Conservation (phyloP, 2,797 vertebrate genomes). For the Crocodylus rhombifer region DNA sequence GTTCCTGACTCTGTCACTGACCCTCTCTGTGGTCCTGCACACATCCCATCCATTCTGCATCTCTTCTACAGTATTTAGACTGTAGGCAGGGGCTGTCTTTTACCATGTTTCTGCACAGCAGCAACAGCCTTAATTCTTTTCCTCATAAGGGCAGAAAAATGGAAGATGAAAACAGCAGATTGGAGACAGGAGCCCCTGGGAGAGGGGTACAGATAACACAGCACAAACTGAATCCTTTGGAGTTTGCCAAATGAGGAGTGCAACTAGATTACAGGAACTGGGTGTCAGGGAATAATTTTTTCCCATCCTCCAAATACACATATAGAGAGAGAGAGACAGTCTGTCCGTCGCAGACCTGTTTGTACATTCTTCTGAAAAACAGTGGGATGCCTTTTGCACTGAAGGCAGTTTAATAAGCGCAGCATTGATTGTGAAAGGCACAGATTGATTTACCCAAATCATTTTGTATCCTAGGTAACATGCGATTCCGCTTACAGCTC, state of each 20-base stretch:
- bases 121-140: neutral
- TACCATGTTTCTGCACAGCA: neutral
- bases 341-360: neutral
- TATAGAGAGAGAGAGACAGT: neutral
- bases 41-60: neutral
- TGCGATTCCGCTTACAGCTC: neutral
- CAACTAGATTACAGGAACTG: neutral
- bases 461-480: slow-evolving; percentile 33
- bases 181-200: neutral
- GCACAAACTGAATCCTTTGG: neutral
- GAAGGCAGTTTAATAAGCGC: neutral
- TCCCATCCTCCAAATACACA: neutral
- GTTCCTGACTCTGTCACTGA: neutral
- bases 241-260: neutral
- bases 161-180: neutral
- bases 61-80: neutral
- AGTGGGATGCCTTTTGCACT: neutral
- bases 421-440: neutral
- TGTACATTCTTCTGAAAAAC: neutral
- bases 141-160: neutral
- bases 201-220: neutral
- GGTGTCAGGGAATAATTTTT: neutral
- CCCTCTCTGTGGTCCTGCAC: neutral
- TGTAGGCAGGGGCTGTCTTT: neutral
- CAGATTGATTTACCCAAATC: neutral